phyloP scores from a whole-genome alignment of 92 coral and sea anemone species.

The Zoanthus solanderi region DNA sequence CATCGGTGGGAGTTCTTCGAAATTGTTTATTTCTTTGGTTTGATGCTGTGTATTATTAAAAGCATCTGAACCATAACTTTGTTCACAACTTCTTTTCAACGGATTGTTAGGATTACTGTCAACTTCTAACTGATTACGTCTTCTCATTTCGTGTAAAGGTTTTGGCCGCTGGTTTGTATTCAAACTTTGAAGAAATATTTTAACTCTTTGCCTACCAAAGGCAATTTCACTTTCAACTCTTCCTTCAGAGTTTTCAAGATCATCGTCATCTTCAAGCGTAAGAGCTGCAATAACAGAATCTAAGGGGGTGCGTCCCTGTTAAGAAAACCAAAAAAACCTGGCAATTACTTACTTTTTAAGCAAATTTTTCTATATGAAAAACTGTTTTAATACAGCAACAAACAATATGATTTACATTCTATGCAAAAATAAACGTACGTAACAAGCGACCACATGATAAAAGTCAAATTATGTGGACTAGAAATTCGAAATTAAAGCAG shows the following conservation, averaged over 20 bases:
- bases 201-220: slow-evolving; percentile 74
- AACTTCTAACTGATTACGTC: slow-evolving; percentile 63
- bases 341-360: neutral
- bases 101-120: slow-evolving; percentile 17
- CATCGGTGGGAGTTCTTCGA: neutral
- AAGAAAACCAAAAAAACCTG: slow-evolving; percentile 9
- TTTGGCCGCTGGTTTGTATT: slow-evolving; percentile 6
- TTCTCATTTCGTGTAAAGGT: slow-evolving; percentile 57
- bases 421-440: too few species aligned
- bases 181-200: slow-evolving; percentile 62
- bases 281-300: slow-evolving; percentile 74
- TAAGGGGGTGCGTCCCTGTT: slow-evolving; percentile 84
- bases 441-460: too few species aligned
- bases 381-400: too few species aligned
- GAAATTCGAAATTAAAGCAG: too few species aligned
- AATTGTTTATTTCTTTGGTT: neutral
- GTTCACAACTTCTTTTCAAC: neutral
- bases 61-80: neutral
- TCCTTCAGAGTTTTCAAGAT: slow-evolving; percentile 44
- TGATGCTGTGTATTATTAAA: neutral
- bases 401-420: too few species aligned
- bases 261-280: slow-evolving; percentile 66
- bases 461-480: too few species aligned
- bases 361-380: neutral
- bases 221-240: slow-evolving; percentile 61